Evolutionary conservation across 2,888 invertebrate species (phyloP).

Genomic region (Nemapogon koenigi): DNA sequence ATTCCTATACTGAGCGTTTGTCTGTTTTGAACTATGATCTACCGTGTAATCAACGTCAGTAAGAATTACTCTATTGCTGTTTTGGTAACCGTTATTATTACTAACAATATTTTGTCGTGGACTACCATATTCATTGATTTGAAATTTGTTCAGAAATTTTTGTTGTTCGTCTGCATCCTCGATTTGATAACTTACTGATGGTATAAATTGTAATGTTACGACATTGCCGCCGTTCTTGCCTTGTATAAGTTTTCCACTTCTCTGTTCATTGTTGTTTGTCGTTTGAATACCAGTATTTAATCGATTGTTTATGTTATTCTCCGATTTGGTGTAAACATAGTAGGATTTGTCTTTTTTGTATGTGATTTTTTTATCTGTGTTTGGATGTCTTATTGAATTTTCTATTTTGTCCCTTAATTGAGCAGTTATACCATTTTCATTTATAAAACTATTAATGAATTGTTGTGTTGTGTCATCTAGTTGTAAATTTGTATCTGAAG

Average conservation of each 20-base stretch:
- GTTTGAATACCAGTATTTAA: conserved; percentile 18
- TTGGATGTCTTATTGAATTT: conserved; percentile 47
- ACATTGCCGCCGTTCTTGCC: conserved; percentile 21
- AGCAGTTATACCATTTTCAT: conserved; percentile 42
- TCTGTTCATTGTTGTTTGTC: conserved; percentile 13
- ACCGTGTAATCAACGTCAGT: conserved; percentile 33
- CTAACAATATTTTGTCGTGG: conserved; percentile 24
- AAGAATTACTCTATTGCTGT: conserved; percentile 23
- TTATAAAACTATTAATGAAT: conserved; percentile 27
- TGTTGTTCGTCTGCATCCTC: conserved; percentile 43
- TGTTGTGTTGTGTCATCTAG: conserved; percentile 25
- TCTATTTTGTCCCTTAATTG: conserved; percentile 47
- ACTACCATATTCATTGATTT: conserved; percentile 37
- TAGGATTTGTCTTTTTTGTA: conserved; percentile 52
- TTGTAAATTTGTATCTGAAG: conserved; percentile 23
- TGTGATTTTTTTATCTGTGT: conserved; percentile 39
- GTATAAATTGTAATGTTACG: conserved; percentile 39
- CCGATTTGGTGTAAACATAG: conserved; percentile 39
- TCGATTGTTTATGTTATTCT: conserved; percentile 19
- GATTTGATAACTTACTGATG: conserved; percentile 42
- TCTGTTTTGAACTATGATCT: conserved; percentile 28
- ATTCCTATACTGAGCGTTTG: conserved; percentile 5
- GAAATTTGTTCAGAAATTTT: conserved; percentile 34
- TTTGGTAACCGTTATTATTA: conserved; percentile 17
- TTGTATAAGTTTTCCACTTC: conserved; percentile 21